Evolutionary conservation across 2,113 vertebrate species (phyloP), one percentile per base, ranked within the genome.

Genomic region (Propithecus coquereli): DNA sequence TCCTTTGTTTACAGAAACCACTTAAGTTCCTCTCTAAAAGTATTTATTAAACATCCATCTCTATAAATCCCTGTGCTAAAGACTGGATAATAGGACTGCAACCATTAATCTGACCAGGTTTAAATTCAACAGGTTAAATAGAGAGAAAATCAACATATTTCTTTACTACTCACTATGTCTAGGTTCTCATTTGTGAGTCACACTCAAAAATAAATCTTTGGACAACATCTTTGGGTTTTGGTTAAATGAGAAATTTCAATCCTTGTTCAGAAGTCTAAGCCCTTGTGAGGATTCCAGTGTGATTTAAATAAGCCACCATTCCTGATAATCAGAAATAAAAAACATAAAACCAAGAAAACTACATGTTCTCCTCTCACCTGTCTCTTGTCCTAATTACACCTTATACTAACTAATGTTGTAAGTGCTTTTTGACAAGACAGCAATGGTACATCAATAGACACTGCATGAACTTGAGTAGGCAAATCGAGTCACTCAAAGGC

Each of bases 391-490:
- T 97, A 91, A 97, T 90, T 94, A 92, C 23, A 40, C 40, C 65
- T 92, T 92, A 50, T n/a, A 54, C 89, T 96, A 66, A 37, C 17
- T 94, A 90, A 87, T 91, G 73, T 80, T 77, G 23, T 80, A 87
- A 84, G 94, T 94, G 91, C 94, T 97, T 68, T 70, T 94, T 94
- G 95, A 93, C 92, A 95, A 88, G 47, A 25, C 50, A 47, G 43
- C 81, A 80, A 45, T 70, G 82, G 76, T 74, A 88, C 71, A 87
- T 95, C 85, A 94, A 65, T 92, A 87, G 95, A 61, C 70, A 43
- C n/a, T 95, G 83, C 25, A 59, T 77, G 91, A 76, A 68, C 73
- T 83, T 52, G 32, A 94, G 66, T 79, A 91, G 82, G 82, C 47
- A 95, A 94, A 76, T 17, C 13, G 4, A 65, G 37, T 97, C 84